Evolutionary conservation across 2,888 invertebrate genomes (phyloP), one percentile per base, ranked within the genome.

Genomic region (Sarcophaga caerulescens): DNA sequence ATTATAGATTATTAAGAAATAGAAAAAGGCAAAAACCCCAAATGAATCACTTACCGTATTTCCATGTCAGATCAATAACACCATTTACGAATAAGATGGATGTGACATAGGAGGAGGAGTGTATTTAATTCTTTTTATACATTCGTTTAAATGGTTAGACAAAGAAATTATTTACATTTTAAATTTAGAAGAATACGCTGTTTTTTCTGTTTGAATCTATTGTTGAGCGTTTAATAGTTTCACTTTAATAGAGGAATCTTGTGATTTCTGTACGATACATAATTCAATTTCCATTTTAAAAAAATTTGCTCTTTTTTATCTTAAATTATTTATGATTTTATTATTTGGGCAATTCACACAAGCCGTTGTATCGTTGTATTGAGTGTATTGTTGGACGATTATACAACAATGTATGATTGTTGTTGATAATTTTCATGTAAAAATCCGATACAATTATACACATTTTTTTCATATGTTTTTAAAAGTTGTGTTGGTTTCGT

Each of bases 31-130:
- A 21, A 17, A 68, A 63, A 79, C 63, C 66, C 1, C 45, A 73
- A 80, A 85, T 80, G 79, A 85, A 73, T 80, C 83, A 81, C 19
- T 77, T 44, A 62, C 79, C 80, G 52, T 73, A 80, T 12, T 69
- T 75, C 12, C 19, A 70, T 70, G 23, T 62, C 17, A 75, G 23
- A 59, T 60, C 19, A 57, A 23, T 8, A 69, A 68, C 17, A 68
- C 45, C 19, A 52, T 19, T 45, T 45, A 45, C 68, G 14, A 52
- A 52, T 12, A 52, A 52, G 35, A 35, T 35, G 35, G 35, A 35
- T 35, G 35, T 35, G 35, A 10, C 35, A 8, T 35, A 35, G 2
- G 35, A 10, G 35, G 8, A 10, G 35, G 35, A 35, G 35, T 35
- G 35, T 35, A 35, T 35, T 35, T 35, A 35, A 35, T 35, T 35